These are phyloP conservation scores for Piezodorus guildinii DNA, from an alignment of 1,140 invertebrate species.

Conservation along the genomic window DNA sequence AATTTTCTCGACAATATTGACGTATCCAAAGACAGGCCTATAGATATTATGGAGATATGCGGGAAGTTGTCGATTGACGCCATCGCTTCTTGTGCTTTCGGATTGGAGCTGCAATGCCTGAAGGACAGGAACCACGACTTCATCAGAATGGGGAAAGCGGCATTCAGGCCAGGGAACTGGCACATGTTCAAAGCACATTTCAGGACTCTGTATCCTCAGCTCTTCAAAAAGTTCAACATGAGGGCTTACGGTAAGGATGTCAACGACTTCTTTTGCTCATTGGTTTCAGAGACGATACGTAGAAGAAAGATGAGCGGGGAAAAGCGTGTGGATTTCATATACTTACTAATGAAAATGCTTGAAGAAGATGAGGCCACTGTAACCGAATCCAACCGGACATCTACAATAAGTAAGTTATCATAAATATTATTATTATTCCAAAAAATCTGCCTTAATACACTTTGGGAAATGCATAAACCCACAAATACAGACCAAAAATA, in stretches of 20 bases:
- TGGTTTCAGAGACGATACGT: not conserved
- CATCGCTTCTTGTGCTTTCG: conserved; percentile 34
- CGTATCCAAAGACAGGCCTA: conserved; percentile 34
- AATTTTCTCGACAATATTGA: conserved; percentile 30
- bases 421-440: too few relatives aligned
- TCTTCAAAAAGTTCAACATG: conserved; percentile 17
- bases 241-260: conserved; percentile 19
- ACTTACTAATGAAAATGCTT: not conserved
- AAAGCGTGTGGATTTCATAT: not conserved
- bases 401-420: not conserved
- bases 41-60: conserved; percentile 31
- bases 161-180: conserved; percentile 2
- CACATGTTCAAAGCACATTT: conserved; percentile 2
- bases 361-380: not conserved
- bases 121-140: conserved; percentile 6
- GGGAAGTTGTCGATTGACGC: conserved; percentile 30
- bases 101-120: conserved; percentile 25
- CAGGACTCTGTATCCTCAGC: not conserved
- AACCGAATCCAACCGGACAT: not conserved
- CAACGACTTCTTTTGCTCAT: conserved; percentile 26
- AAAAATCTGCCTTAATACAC: too few relatives aligned
- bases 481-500: too few relatives aligned
- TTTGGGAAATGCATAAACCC: too few relatives aligned
- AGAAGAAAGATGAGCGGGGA: not conserved
- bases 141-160: not conserved